These are phyloP conservation scores for Oceanodroma tethys DNA, from an alignment of 2,113 vertebrate species.

Conservation along the genomic window DNA sequence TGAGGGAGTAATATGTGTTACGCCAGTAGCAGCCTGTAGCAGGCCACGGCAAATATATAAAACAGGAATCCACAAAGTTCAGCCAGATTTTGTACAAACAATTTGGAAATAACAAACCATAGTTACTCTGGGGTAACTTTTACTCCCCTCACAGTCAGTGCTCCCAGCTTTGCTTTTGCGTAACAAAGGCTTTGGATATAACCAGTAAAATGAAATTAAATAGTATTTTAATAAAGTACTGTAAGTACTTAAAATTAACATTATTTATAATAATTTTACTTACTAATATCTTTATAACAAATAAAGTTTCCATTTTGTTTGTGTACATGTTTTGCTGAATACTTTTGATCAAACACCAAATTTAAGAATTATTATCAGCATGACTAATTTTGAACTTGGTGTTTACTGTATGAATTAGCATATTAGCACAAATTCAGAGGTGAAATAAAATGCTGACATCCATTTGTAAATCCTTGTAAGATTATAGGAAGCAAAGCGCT, in stretches of 20 bases:
- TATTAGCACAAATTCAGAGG: conserved; percentile 17
- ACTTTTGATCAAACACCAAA: neutral
- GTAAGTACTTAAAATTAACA: neutral
- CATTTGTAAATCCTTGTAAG: neutral
- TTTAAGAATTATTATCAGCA: neutral
- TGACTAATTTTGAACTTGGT: neutral
- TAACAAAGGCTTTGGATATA: neutral
- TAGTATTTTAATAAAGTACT: neutral
- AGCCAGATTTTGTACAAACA: neutral
- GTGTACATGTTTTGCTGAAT: neutral
- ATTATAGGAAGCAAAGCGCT: neutral
- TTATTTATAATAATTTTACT: neutral
- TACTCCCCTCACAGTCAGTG: neutral
- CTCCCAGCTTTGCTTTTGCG: neutral
- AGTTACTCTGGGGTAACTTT: neutral
- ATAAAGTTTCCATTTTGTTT: neutral
- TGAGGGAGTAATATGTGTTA: neutral
- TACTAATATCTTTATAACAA: neutral
- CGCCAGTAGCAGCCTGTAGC: neutral
- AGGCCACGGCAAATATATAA: neutral
- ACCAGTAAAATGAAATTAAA: neutral
- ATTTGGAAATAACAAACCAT: neutral
- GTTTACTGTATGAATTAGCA: conserved; percentile 27
- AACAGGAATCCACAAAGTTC: neutral
- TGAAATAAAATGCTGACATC: neutral